Evolutionary conservation across 2,888 invertebrate genomes (phyloP), one percentile per base, ranked within the genome.

Genomic region (Hypsopygia costalis): DNA sequence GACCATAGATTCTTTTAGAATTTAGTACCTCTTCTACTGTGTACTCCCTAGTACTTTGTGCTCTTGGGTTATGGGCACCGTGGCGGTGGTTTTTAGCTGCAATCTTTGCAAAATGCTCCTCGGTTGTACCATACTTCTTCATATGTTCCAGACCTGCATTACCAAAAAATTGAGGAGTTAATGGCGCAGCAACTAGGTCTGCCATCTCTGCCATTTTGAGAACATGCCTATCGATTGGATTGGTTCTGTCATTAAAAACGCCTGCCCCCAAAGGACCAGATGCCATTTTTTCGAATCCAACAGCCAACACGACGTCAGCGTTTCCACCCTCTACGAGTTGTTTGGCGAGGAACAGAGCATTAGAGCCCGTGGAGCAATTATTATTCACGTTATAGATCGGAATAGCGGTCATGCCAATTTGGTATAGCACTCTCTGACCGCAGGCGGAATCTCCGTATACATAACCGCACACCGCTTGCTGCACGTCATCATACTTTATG

Each of bases 261-360:
- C 93, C 80, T 0, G 92, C 81, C 8, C 92, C 86, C 7, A 99
- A 88, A 0, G 98, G 97, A 0, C 99, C 99, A 8, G 93, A 91
- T 54, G 98, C 94, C 99, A 99, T 99, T 83, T 98, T 99, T 72
- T 99, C 99, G 77, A 99, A 99, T 3, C 99, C 99, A 21, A 98
- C 83, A 1, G 98, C 98, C 41, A 99, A 82, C 0, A 96, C 94
- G 67, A 98, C 96, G 58, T 98, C 95, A 9, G 94, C 92, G 60
- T 93, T 90, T 7, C 97, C 98, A 47, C 95, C 93, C 81, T 97
- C 95, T n/a, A 99, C 89, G 11, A 98, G 91, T 78, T 98, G 97
- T 71, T 97, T 97, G 0, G 94, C 97, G 64, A 99, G 88, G 67
- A 94, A 92, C 2, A 99, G 79, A 0, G 99, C 99, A 40, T 95